Evolutionary conservation across 2,797 vertebrate species (phyloP).

Genomic region (Sphaeramia orbicularis): DNA sequence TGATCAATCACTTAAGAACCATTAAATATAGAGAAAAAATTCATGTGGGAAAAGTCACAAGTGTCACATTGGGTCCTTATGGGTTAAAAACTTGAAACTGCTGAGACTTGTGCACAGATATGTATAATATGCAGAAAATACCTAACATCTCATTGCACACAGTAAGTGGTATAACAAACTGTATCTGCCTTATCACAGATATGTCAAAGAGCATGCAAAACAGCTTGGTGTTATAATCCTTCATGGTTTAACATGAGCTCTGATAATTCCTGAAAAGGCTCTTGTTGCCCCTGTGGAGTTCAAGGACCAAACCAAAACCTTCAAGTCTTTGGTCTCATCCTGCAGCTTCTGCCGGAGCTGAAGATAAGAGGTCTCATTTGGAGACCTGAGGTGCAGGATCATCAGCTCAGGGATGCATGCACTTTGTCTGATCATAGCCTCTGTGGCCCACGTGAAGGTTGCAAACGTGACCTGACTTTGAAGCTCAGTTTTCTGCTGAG

Average conservation of each 20-base stretch:
- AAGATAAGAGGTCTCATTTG: constrained; percentile 50
- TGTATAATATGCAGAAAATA: background rate
- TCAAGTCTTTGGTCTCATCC: constrained; percentile 10
- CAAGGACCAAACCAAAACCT: constrained; percentile 27
- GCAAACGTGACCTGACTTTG: constrained; percentile 46
- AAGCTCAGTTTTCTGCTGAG: constrained; percentile 21
- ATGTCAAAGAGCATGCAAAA: constrained; percentile 1
- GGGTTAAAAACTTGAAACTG: no score
- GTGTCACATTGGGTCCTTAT: no score
- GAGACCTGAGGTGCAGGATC: constrained; percentile 40
- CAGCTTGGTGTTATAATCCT: background rate
- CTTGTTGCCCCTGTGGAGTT: constrained; percentile 16
- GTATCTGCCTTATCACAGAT: background rate
- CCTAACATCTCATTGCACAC: background rate
- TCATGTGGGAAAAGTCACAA: no score
- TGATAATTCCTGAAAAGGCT: constrained; percentile 13
- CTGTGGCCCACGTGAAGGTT: constrained; percentile 34
- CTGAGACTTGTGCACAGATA: background rate
- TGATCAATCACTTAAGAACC: no score
- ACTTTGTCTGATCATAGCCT: constrained; percentile 43
- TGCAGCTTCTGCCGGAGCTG: constrained; percentile 28
- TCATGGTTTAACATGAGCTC: background rate
- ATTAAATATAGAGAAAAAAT: no score
- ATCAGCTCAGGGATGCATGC: constrained; percentile 36
- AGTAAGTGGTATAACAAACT: background rate